Evolutionary conservation across 2,113 vertebrate genomes (phyloP).

Genomic region (Symphodus melops): DNA sequence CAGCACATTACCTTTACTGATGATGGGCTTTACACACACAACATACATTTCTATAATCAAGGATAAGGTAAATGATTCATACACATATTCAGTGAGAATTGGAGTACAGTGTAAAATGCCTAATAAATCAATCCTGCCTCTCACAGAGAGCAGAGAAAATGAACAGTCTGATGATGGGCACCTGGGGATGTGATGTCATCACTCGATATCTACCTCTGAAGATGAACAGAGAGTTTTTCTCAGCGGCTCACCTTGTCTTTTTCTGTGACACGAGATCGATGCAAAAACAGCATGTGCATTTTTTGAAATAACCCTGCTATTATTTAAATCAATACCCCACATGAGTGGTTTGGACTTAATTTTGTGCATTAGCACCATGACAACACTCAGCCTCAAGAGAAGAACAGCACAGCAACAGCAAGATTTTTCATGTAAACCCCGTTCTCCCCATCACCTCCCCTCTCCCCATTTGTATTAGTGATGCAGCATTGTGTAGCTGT

Average conservation of each 20-base stretch:
- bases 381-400: slow-evolving; percentile 44
- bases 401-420: slow-evolving; percentile 10
- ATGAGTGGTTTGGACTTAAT: slow-evolving; percentile 48
- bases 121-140: slow-evolving; percentile 46
- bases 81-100: slow-evolving; percentile 49
- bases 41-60: background rate
- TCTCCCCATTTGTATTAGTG: slow-evolving; percentile 54
- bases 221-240: slow-evolving; percentile 70
- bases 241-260: slow-evolving; percentile 55
- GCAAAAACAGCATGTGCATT: slow-evolving; percentile 50
- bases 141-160: slow-evolving; percentile 42
- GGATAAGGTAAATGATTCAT: slow-evolving; percentile 14
- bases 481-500: slow-evolving; percentile 73
- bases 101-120: slow-evolving; percentile 42
- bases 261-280: slow-evolving; percentile 62
- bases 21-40: background rate
- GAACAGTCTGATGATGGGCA: slow-evolving; percentile 45
- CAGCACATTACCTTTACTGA: no score
- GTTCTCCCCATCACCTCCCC: no score
- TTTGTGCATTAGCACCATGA: slow-evolving; percentile 57
- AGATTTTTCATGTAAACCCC: slow-evolving; percentile 36
- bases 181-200: slow-evolving; percentile 62
- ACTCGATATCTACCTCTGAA: slow-evolving; percentile 61
- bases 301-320: slow-evolving; percentile 36
- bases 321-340: slow-evolving; percentile 49